A percentile compares a stretch with the other conserved stretches of the same genome.
Evolutionary conservation across 1,140 invertebrate species (phyloP).

Genomic region (Drosophila sproati): DNA sequence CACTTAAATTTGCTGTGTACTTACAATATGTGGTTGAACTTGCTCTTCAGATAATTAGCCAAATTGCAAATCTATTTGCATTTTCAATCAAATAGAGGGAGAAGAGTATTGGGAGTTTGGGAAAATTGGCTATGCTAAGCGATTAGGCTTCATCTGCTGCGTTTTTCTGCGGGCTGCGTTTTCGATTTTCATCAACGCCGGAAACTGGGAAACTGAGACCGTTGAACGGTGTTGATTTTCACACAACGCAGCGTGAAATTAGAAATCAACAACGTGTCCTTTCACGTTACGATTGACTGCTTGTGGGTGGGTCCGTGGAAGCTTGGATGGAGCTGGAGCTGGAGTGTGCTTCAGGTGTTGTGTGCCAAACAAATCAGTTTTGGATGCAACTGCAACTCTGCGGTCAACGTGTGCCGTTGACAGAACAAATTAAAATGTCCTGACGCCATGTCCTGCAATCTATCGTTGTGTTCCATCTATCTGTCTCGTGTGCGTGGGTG

Average conservation of each 20-base stretch:
- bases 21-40: not conserved
- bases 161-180: conserved; percentile 74
- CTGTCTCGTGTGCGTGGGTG: not conserved
- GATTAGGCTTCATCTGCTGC: conserved; percentile 70
- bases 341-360: conserved; percentile 61
- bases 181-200: conserved; percentile 39
- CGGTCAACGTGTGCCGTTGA: conserved; percentile 71
- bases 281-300: conserved; percentile 13
- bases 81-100: not conserved
- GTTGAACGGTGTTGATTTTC: conserved; percentile 74
- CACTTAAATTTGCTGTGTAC: not conserved
- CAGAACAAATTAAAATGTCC: conserved; percentile 81
- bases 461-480: conserved; percentile 30
- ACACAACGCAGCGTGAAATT: conserved; percentile 81
- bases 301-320: not conserved
- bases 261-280: conserved; percentile 76
- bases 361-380: conserved; percentile 67
- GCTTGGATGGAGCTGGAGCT: not conserved
- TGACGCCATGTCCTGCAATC: conserved; percentile 36
- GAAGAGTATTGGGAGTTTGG: not conserved
- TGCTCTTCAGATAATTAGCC: not conserved
- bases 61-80: conserved; percentile 14
- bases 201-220: conserved; percentile 22
- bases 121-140: conserved; percentile 24
- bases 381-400: conserved; percentile 57